These are phyloP conservation scores for Diloba caeruleocephala DNA, from an alignment of 2,888 invertebrate species.

Conservation along the genomic window DNA sequence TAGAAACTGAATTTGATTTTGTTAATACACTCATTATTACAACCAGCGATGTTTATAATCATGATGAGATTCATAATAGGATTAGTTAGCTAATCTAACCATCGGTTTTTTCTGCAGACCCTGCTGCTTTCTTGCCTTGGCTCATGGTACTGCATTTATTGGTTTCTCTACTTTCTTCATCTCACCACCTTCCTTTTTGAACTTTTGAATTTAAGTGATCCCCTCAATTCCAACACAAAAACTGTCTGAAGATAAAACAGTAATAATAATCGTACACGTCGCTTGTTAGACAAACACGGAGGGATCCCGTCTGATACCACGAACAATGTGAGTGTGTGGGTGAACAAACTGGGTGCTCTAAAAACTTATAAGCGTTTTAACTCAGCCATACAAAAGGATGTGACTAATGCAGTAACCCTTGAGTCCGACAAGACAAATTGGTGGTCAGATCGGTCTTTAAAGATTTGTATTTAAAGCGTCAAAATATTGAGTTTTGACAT, in stretches of 20 bases:
- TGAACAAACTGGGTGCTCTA: conserved; percentile 71
- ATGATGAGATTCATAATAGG: no score
- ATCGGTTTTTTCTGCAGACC: no score
- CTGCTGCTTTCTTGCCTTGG: no score
- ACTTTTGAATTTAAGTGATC: conserved; percentile 58
- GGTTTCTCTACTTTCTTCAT: no score
- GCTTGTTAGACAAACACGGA: conserved; percentile 88
- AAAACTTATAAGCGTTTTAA: conserved; percentile 53
- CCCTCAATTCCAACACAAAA: conserved; percentile 58
- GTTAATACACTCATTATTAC: no score
- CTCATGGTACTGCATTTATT: no score
- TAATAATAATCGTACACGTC: conserved; percentile 87
- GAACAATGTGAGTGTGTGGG: conserved; percentile 83
- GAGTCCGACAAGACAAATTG: conserved; percentile 73
- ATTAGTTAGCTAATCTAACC: no score
- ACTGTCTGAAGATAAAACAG: conserved; percentile 74
- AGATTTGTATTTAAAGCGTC: conserved; percentile 51
- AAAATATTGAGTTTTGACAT: conserved; percentile 39
- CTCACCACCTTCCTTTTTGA: no score
- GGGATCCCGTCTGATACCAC: conserved; percentile 82
- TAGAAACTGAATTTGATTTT: no score
- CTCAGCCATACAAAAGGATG: conserved; percentile 62
- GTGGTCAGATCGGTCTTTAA: conserved; percentile 64
- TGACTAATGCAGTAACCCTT: conserved; percentile 69
- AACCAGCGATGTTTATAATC: no score